A percentile compares a stretch with the other conserved stretches of the same genome.
phyloP scores from a whole-genome alignment of 2,888 invertebrate species.

The Euplagia quadripunctaria region DNA sequence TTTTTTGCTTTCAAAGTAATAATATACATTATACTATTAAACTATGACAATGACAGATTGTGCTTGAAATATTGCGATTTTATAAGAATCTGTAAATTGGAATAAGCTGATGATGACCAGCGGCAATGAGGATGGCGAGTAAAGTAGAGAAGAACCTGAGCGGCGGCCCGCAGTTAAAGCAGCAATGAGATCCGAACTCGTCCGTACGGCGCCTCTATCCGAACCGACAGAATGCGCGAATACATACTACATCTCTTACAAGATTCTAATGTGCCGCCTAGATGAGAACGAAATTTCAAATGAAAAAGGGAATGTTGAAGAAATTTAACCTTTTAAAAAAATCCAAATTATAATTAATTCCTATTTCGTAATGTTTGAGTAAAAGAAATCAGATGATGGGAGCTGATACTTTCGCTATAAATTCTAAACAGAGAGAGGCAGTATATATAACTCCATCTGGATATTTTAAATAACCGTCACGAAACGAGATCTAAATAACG shows the following conservation, averaged over 20 bases:
- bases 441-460: neutral
- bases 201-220: conserved; percentile 35
- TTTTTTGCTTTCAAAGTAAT: conserved; percentile 42
- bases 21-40: conserved; percentile 8
- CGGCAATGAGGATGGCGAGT: conserved; percentile 59
- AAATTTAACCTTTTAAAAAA: conserved; percentile 7
- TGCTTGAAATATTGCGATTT: conserved; percentile 17
- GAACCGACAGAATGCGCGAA: conserved; percentile 24
- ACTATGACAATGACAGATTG: conserved; percentile 34
- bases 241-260: conserved; percentile 8
- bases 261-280: conserved; percentile 3
- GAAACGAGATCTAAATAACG: conserved; percentile 11
- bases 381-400: conserved; percentile 6
- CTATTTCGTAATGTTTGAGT: conserved; percentile 4
- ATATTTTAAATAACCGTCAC: conserved; percentile 6
- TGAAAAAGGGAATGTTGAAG: conserved; percentile 41
- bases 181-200: conserved; percentile 63
- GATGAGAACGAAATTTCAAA: neutral
- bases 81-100: conserved; percentile 22
- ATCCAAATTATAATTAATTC: conserved; percentile 9
- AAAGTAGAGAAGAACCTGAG: conserved; percentile 54
- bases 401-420: neutral
- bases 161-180: conserved; percentile 57
- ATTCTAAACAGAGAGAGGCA: conserved; percentile 1
- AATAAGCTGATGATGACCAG: conserved; percentile 36